These are phyloP conservation scores for Ptychodera flava DNA, from an alignment of 35 echinoderm and acorn worm species.

Conservation along the genomic window DNA sequence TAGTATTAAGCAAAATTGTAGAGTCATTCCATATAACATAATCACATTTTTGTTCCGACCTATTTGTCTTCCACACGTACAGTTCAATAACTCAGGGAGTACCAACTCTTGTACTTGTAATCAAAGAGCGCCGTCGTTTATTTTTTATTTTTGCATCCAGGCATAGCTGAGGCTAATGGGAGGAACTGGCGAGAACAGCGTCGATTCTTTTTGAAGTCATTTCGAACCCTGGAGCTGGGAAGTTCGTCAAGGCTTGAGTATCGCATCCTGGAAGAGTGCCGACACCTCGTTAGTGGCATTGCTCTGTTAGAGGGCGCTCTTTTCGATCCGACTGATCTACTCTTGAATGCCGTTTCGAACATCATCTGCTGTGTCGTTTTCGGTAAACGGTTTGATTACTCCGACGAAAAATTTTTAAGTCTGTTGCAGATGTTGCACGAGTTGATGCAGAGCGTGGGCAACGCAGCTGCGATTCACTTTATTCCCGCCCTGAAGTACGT, in stretches of 20 bases:
- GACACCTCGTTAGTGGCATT: slow-evolving; percentile 15
- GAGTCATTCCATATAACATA: too few species aligned
- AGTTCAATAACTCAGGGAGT: too few species aligned
- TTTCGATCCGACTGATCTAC: slow-evolving; percentile 25
- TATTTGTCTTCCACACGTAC: too few species aligned
- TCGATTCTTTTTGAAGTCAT: slow-evolving; percentile 40
- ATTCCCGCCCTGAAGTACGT: slow-evolving; percentile 20
- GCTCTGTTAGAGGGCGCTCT: neutral
- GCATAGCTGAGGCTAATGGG: neutral
- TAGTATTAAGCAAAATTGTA: too few species aligned
- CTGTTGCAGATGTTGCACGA: slow-evolving; percentile 23
- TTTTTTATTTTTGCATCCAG: slow-evolving; percentile 1
- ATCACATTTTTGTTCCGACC: too few species aligned
- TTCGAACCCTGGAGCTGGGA: slow-evolving; percentile 45
- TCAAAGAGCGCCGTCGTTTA: too few species aligned
- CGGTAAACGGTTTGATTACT: slow-evolving; percentile 47
- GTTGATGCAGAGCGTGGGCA: slow-evolving; percentile 29
- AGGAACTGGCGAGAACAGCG: slow-evolving; percentile 28
- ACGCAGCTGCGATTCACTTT: slow-evolving; percentile 11
- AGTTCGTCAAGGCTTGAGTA: slow-evolving; percentile 30
- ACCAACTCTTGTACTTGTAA: too few species aligned
- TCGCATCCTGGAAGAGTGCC: slow-evolving; percentile 22
- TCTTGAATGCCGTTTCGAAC: slow-evolving; percentile 50
- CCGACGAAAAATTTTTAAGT: slow-evolving; percentile 15
- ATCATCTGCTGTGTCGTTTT: slow-evolving; percentile 35